Evolutionary conservation across 2,797 vertebrate genomes (phyloP).

Genomic region (Toxotes lorentzi): DNA sequence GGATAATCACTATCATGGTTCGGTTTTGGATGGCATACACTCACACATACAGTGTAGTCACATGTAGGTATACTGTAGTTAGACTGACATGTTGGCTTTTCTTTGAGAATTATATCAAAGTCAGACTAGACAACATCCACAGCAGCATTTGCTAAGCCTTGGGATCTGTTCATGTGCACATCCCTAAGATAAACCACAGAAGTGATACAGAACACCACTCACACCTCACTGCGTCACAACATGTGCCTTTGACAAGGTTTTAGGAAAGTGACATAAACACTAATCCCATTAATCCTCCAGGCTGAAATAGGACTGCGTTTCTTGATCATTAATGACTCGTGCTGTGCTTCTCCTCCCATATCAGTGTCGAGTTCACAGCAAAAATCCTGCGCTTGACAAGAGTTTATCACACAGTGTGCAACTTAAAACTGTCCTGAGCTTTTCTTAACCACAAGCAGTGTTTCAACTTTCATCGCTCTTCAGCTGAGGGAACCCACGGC

Average conservation of each 20-base stretch:
- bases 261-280: slow-evolving; percentile 39
- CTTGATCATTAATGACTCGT: slow-evolving; percentile 32
- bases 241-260: slow-evolving; percentile 38
- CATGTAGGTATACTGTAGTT: slow-evolving; percentile 12
- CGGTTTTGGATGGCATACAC: slow-evolving; percentile 40
- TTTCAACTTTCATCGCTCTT: slow-evolving; percentile 23
- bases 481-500: neutral
- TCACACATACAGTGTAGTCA: slow-evolving; percentile 9
- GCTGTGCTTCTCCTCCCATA: slow-evolving; percentile 39
- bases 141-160: slow-evolving; percentile 21
- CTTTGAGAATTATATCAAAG: slow-evolving; percentile 52
- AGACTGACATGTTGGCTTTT: slow-evolving; percentile 32
- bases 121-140: slow-evolving; percentile 37
- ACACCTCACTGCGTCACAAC: slow-evolving; percentile 21
- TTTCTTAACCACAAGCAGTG: slow-evolving; percentile 16
- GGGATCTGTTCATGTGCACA: slow-evolving; percentile 22
- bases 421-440: slow-evolving; percentile 26
- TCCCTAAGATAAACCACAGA: slow-evolving; percentile 28
- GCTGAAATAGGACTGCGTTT: slow-evolving; percentile 32
- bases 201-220: slow-evolving; percentile 11
- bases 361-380: slow-evolving; percentile 34
- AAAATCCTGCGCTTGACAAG: slow-evolving; percentile 15
- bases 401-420: slow-evolving; percentile 2
- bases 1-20: slow-evolving; percentile 8
- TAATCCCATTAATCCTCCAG: slow-evolving; percentile 43